phyloP scores from a whole-genome alignment of 2,888 invertebrate genomes.

The Yponomeuta evonymella region DNA sequence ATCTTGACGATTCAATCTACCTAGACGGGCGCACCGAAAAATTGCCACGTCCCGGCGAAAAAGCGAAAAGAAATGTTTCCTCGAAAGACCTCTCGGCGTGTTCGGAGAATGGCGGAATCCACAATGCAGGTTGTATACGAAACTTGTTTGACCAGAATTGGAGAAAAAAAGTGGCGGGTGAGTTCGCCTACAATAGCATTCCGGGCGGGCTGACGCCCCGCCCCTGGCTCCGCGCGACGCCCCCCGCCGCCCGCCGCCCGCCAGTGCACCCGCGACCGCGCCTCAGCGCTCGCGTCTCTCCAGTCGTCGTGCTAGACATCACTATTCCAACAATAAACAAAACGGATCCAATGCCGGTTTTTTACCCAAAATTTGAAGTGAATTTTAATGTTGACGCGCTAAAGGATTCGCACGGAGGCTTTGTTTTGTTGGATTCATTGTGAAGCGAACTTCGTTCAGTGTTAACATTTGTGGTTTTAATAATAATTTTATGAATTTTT shows the following conservation, averaged over 20 bases:
- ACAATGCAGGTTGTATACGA: conserved; percentile 75
- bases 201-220: conserved; percentile 47
- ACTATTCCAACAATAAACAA: conserved; percentile 35
- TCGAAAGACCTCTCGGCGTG: conserved; percentile 57
- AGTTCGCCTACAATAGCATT: conserved; percentile 76
- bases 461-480: neutral
- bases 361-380: conserved; percentile 31
- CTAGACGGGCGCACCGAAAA: conserved; percentile 33
- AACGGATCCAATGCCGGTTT: conserved; percentile 37
- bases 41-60: neutral
- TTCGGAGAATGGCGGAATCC: conserved; percentile 73
- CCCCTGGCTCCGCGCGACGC: conserved; percentile 34
- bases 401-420: neutral
- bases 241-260: conserved; percentile 30
- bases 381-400: neutral
- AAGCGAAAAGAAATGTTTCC: neutral
- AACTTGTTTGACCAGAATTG: conserved; percentile 75
- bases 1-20: conserved; percentile 18
- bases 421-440: neutral
- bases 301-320: conserved; percentile 11
- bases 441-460: neutral
- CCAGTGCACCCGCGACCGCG: conserved; percentile 36
- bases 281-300: conserved; percentile 36
- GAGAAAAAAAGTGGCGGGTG: conserved; percentile 71
- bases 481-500: neutral